phyloP scores from a whole-genome alignment of 2,888 invertebrate species.

The Trachelus tabidus region DNA sequence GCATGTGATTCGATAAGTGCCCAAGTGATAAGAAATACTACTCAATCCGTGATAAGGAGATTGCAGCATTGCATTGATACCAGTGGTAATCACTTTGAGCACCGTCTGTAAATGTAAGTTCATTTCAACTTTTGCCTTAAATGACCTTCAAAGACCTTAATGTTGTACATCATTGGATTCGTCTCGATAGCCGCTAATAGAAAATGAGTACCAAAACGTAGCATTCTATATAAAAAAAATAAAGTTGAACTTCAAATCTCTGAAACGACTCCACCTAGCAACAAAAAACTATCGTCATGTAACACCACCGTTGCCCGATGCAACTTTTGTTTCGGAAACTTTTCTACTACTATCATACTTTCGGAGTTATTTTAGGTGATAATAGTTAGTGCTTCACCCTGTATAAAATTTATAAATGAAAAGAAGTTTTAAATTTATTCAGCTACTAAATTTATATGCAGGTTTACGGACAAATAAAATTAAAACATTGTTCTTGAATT shows the following conservation, averaged over 20 bases:
- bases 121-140: constrained; percentile 1
- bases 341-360: too few relatives aligned
- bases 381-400: too few relatives aligned
- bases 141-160: background rate
- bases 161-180: constrained; percentile 16
- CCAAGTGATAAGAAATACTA: constrained; percentile 15
- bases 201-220: constrained; percentile 21
- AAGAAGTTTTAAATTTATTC: too few relatives aligned
- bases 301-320: too few relatives aligned
- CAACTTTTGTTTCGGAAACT: too few relatives aligned
- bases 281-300: too few relatives aligned
- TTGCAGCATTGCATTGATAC: constrained; percentile 21
- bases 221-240: constrained; percentile 19
- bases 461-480: too few relatives aligned
- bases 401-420: too few relatives aligned
- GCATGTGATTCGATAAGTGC: constrained; percentile 20
- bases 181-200: constrained; percentile 19
- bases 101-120: background rate
- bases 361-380: too few relatives aligned
- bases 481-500: too few relatives aligned
- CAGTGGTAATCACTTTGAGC: constrained; percentile 16
- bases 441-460: too few relatives aligned
- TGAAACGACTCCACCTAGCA: constrained; percentile 7
- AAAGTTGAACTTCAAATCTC: constrained; percentile 24
- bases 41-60: constrained; percentile 19